phyloP scores from a whole-genome alignment of 1,140 invertebrate genomes.

The Atta cephalotes region DNA sequence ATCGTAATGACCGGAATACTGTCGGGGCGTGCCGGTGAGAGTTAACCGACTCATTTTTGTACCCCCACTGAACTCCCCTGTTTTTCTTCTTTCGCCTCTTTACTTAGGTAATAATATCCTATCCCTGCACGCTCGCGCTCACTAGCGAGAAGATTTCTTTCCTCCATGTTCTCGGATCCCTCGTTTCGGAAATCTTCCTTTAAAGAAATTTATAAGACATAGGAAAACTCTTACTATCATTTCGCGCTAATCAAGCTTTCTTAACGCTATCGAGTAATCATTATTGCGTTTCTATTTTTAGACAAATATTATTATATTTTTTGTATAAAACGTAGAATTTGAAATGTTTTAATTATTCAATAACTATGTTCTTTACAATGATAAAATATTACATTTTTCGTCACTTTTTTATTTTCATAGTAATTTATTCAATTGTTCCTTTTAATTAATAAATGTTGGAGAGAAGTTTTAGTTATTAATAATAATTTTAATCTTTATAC shows the following conservation, averaged over 20 bases:
- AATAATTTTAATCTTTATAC: background rate
- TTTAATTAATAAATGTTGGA: too few species aligned
- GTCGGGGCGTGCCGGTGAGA: conserved; percentile 78
- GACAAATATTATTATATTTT: too few species aligned
- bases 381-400: too few species aligned
- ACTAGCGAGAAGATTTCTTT: conserved; percentile 23
- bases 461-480: background rate
- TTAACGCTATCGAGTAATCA: too few species aligned
- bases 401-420: too few species aligned
- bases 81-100: conserved; percentile 50
- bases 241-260: background rate
- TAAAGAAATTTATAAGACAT: background rate
- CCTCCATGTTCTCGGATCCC: background rate
- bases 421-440: too few species aligned
- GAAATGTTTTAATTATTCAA: too few species aligned
- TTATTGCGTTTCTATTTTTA: too few species aligned
- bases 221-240: background rate
- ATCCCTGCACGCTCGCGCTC: background rate
- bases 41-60: conserved; percentile 85
- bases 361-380: too few species aligned
- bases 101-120: conserved; percentile 45
- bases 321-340: too few species aligned
- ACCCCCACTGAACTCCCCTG: conserved; percentile 60
- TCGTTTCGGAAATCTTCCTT: background rate
- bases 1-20: conserved; percentile 82